phyloP scores from a whole-genome alignment of 2,113 vertebrate genomes.

The Psittacara wagleri region DNA sequence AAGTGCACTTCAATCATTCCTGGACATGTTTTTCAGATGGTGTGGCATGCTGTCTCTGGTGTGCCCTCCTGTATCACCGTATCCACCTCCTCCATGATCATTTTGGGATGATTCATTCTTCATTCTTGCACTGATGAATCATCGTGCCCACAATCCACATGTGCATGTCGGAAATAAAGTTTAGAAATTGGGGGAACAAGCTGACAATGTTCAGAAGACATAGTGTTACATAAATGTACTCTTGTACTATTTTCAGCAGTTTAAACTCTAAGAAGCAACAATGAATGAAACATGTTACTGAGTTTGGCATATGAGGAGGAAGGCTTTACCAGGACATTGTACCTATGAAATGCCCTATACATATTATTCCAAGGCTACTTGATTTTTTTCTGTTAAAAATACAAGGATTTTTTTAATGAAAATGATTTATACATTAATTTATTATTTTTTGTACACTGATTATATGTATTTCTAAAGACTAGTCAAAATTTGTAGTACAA shows the following conservation, averaged over 20 bases:
- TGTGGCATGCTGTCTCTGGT: not conserved
- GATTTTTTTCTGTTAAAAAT: not conserved
- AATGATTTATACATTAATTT: not conserved
- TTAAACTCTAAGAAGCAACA: not conserved
- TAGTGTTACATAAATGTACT: slow-evolving; percentile 52
- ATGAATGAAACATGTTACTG: not conserved
- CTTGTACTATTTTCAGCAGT: slow-evolving; percentile 32
- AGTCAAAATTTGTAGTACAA: not conserved
- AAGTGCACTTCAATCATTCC: not conserved
- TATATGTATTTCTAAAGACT: not conserved
- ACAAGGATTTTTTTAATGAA: not conserved
- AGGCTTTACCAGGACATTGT: not conserved
- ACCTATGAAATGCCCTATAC: not conserved
- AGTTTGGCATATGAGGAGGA: not conserved
- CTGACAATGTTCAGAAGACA: slow-evolving; percentile 34
- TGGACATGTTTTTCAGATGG: not conserved
- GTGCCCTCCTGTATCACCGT: not conserved
- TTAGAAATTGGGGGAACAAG: not conserved
- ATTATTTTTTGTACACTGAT: not conserved
- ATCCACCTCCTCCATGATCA: slow-evolving; percentile 39
- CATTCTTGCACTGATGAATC: slow-evolving; percentile 8
- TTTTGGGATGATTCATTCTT: slow-evolving; percentile 45
- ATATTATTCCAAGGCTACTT: not conserved
- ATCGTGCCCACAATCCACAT: slow-evolving; percentile 45
- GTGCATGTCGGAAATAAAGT: slow-evolving; percentile 6